These are phyloP conservation scores for Cactoblastis cactorum DNA, from an alignment of 2,888 invertebrate species.

Conservation along the genomic window DNA sequence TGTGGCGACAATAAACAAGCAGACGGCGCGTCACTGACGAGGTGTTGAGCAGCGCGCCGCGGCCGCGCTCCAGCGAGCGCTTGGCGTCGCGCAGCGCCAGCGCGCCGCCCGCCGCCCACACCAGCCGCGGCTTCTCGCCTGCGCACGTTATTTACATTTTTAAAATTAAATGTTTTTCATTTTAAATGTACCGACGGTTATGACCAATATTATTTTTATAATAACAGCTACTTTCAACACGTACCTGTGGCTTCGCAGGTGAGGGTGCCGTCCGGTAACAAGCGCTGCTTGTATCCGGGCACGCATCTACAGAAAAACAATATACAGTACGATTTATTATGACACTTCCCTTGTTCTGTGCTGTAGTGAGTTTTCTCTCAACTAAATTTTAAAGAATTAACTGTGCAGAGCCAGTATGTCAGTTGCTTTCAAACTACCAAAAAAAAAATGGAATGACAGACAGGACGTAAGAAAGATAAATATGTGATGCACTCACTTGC, in stretches of 20 bases:
- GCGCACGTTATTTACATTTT: conserved; percentile 20
- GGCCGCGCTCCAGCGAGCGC: conserved; percentile 40
- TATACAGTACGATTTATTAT: background rate
- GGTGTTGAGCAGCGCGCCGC: conserved; percentile 19
- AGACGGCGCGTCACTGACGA: background rate
- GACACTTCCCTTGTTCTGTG: too few relatives aligned
- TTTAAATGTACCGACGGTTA: too few relatives aligned
- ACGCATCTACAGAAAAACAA: conserved; percentile 76
- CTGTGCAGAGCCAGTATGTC: too few relatives aligned
- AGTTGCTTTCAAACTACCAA: too few relatives aligned
- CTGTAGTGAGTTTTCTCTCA: too few relatives aligned
- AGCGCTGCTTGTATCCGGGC: conserved; percentile 80
- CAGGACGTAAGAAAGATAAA: too few relatives aligned
- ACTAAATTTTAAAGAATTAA: too few relatives aligned
- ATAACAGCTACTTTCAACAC: background rate
- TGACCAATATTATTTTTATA: too few relatives aligned
- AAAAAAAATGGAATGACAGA: background rate
- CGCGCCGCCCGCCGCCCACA: conserved; percentile 82
- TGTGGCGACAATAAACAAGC: too few relatives aligned
- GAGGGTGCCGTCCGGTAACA: conserved; percentile 46
- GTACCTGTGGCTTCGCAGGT: conserved; percentile 58
- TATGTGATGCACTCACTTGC: conserved; percentile 51
- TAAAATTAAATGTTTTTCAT: too few relatives aligned
- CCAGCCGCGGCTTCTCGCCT: conserved; percentile 80
- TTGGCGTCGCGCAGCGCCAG: conserved; percentile 82